Evolutionary conservation across 1,140 invertebrate genomes (phyloP).

Genomic region (Dreissena polymorpha): DNA sequence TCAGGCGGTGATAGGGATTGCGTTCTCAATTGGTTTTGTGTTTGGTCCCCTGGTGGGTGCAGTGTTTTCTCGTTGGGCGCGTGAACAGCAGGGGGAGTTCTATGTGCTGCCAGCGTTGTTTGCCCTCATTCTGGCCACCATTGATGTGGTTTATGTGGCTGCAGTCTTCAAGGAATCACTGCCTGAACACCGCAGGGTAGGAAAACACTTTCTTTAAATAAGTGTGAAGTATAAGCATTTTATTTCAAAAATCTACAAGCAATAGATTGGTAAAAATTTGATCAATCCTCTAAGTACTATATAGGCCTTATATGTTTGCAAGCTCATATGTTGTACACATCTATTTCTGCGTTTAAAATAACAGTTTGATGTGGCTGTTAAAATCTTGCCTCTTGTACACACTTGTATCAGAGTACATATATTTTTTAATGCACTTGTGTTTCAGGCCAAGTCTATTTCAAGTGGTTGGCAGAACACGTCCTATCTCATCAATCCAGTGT

Average conservation of each 20-base stretch:
- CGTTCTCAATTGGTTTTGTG: slow-evolving; percentile 98
- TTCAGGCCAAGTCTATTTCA: slow-evolving; percentile 85
- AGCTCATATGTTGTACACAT: too few relatives aligned
- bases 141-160: slow-evolving; percentile 89
- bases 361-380: too few relatives aligned
- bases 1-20: slow-evolving; percentile 96
- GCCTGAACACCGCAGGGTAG: slow-evolving; percentile 84
- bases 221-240: neutral
- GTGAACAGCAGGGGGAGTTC: slow-evolving; percentile 83
- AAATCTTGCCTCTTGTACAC: too few relatives aligned
- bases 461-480: slow-evolving; percentile 86
- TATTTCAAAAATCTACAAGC: neutral
- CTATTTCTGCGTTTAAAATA: too few relatives aligned
- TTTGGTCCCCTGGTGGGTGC: slow-evolving; percentile 97
- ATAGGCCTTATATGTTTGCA: too few relatives aligned
- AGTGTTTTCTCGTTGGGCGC: slow-evolving; percentile 89
- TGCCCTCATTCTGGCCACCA: slow-evolving; percentile 88
- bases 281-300: too few relatives aligned
- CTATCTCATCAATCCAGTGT: slow-evolving; percentile 87
- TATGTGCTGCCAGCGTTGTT: slow-evolving; percentile 92
- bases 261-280: too few relatives aligned
- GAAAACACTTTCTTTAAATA: slow-evolving; percentile 26
- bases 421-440: slow-evolving; percentile 65
- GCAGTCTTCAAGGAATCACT: slow-evolving; percentile 93
- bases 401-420: too few relatives aligned